Base-by-base conservation (phyloP, 2,797 vertebrate genomes). In the Australoheros facetus region DNA sequence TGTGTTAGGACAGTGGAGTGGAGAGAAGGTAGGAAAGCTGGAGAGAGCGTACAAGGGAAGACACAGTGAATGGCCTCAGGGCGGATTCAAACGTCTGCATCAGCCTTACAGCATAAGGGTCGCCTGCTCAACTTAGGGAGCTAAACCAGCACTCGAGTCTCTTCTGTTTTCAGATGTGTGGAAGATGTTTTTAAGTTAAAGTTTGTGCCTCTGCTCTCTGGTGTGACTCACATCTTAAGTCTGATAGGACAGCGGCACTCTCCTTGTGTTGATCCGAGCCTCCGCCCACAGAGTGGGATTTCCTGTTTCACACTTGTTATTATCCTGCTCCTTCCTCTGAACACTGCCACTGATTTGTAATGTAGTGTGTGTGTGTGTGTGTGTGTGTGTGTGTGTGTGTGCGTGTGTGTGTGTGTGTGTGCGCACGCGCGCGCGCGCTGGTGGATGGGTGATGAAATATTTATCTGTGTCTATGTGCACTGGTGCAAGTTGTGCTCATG, bases 261-360 rank as follows among this genome's bases (percentile, higher is more conserved):
- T 62, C 34, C 78, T 75, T 1, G 4, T 64, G 53, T 56, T 77
- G 73, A 58, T 85, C 82, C 23, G 28, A 80, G 75, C 74, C 73
- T 87, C 85, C 87, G 72, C 90, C 87, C 88, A 84, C 87, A 82
- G 78, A 83, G 74, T 82, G 84, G 87, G 92, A 93, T 89, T 92
- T 94, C 90, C 91, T 87, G 90, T 87, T 87, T 87, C 85, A 89
- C 82, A 88, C 86, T 85, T 78, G 82, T 87, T 87, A 89, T 90
- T 91, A 88, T 56, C 56, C 81, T 77, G 79, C 78, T 87, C n/a
- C 75, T 71, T 89, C 84, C 83, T 81, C 72, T 76, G 74, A 77
- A 78, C 70, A 39, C 73, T 81, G 85, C 73, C 85, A 77, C 81
- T 62, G 77, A 85, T 79, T 60, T 11, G 72, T 53, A 69, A 62